A percentile compares a stretch with the other conserved stretches of the same genome.
Conservation (phyloP, 2,888 invertebrate genomes). For the Latheticus oryzae region DNA sequence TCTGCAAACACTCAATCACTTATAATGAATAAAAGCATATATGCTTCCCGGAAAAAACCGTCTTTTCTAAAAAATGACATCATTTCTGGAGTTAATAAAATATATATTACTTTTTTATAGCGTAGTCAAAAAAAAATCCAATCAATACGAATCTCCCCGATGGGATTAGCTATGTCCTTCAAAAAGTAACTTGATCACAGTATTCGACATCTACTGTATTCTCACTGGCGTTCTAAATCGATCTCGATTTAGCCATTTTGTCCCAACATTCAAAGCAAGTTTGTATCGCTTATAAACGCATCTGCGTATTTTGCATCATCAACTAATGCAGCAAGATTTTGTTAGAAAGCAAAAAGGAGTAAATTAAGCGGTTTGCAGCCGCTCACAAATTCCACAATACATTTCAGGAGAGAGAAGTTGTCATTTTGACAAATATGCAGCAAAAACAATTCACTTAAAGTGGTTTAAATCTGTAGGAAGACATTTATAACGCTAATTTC, state of each 20-base stretch:
- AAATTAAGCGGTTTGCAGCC: constrained; percentile 30
- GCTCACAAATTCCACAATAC: constrained; percentile 16
- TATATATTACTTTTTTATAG: constrained; percentile 26
- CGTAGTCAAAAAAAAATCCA: constrained; percentile 5
- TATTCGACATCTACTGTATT: too few relatives aligned
- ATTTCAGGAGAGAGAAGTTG: constrained; percentile 27
- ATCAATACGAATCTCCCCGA: constrained; percentile 6
- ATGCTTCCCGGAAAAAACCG: too few relatives aligned
- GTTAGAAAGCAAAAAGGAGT: constrained; percentile 13
- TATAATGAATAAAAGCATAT: too few relatives aligned
- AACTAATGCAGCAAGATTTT: neutral
- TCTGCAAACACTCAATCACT: too few relatives aligned
- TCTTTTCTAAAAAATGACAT: too few relatives aligned
- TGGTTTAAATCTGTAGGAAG: constrained; percentile 37
- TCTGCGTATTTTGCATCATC: constrained; percentile 3
- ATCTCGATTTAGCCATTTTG: constrained; percentile 6
- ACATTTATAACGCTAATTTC: constrained; percentile 36
- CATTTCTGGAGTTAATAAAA: constrained; percentile 31
- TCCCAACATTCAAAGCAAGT: constrained; percentile 2
- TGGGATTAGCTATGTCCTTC: constrained; percentile 19
- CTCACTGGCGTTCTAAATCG: too few relatives aligned
- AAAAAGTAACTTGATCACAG: too few relatives aligned
- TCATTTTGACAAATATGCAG: constrained; percentile 39
- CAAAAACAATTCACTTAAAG: constrained; percentile 42
- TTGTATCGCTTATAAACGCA: constrained; percentile 4